phyloP scores from a whole-genome alignment of 1,140 invertebrate genomes.

The Lerema accius region DNA sequence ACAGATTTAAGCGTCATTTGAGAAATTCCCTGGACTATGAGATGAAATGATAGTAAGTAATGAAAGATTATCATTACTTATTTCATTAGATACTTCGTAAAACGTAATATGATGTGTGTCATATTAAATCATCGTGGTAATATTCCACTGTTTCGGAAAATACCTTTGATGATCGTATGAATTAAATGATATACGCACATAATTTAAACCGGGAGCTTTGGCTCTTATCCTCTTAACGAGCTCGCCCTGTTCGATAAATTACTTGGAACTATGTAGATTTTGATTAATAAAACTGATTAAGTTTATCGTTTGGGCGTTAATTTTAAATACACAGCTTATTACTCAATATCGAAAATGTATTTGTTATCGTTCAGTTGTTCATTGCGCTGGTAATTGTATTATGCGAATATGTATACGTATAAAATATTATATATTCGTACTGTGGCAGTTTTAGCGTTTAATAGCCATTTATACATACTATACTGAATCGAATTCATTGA shows the following conservation, averaged over 20 bases:
- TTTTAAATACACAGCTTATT: constrained; percentile 55
- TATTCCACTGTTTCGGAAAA: constrained; percentile 9
- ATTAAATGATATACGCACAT: constrained; percentile 48
- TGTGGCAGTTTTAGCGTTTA: background rate
- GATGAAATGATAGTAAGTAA: too few relatives aligned
- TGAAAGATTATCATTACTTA: constrained; percentile 2
- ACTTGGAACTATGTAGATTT: constrained; percentile 61
- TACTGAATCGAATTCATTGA: constrained; percentile 1
- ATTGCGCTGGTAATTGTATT: constrained; percentile 8
- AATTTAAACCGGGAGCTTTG: constrained; percentile 66
- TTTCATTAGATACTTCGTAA: too few relatives aligned
- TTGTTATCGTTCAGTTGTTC: constrained; percentile 33
- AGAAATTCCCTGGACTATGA: too few relatives aligned
- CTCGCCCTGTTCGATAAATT: constrained; percentile 66
- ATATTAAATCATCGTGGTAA: constrained; percentile 16
- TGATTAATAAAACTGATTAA: constrained; percentile 68
- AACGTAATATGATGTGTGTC: constrained; percentile 5
- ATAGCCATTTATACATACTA: constrained; percentile 1
- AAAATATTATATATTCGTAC: background rate
- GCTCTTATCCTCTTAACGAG: constrained; percentile 69
- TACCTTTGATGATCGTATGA: constrained; percentile 35
- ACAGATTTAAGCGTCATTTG: too few relatives aligned
- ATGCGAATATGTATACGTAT: too few relatives aligned
- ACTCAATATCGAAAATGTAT: constrained; percentile 43
- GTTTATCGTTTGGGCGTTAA: constrained; percentile 52